Base-by-base conservation (phyloP, 1,140 invertebrate species). In the Eueides isabella region DNA sequence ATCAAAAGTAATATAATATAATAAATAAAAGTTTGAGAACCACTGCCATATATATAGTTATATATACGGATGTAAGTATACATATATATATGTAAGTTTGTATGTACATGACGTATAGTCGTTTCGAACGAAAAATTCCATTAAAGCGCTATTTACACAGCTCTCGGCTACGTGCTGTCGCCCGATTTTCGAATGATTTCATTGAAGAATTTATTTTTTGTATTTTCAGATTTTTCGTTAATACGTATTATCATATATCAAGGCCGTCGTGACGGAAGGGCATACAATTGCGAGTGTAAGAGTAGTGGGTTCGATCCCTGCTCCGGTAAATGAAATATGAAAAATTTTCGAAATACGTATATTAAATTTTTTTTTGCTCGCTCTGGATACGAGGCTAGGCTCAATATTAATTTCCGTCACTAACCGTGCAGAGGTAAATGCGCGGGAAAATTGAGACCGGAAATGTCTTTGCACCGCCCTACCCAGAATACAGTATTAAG, bases 81-180 rank as follows among this genome's bases (percentile, higher is more conserved):
- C 31, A 26, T 67, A 65, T 31, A 69, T 61, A 33, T 35, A 73
- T 61, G 48, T 77, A 73, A 73, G 68, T 76, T 74, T 76, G 74
- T 71, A 62, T 71, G 76, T 69, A 76, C 75, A 73, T 72, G 63
- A 73, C 72, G 64, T 63, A 79, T 80, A 81, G 77, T 77, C 76
- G 79, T 72, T 76, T 77, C 77, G 80, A 81, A 81, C 72, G 81
- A 83, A 83, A 87, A 86, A 87, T 89, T 89, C 89, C 87, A 91
- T 91, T 89, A 88, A 83, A 80, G 71, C 79, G 79, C 83, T 91
- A 89, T 89, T 91, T 89, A 88, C 86, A 81, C 80, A 86, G 84
- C 82, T 83, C 85, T 87, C 83, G 64, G 66, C 80, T 70, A 55
- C 48, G 48, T 55, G 48, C 48, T 55, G 48, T 23, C 48, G 48